Evolutionary conservation across 1,140 invertebrate genomes (phyloP), one percentile per base, ranked within the genome.

Genomic region (Drosophila lini): DNA sequence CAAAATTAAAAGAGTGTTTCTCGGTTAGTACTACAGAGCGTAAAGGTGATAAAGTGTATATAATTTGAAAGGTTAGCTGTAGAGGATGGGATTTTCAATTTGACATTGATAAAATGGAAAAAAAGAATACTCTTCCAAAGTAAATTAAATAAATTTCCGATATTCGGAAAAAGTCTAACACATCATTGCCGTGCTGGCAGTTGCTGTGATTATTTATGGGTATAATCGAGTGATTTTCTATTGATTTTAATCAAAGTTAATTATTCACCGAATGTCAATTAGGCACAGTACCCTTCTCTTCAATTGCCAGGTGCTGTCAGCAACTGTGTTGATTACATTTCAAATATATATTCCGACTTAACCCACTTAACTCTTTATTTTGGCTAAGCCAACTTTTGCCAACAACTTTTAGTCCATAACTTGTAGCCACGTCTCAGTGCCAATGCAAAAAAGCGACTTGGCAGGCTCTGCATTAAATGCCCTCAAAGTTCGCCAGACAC

Each of bases 1-100:
- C 83, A 86, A 86, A 86, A 88, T 86, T 86, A 88, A 77, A 88
- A 88, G 63, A 74, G 70, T 88, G 76, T 78, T 70, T 69, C 60
- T 67, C 59, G 63, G 48, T 57, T 16, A 58, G 53, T 40, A 40
- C 16, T 40, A 40, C 16, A 36, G 31, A 41, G 28, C 34, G 19
- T 25, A 64, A 60, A 69, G 74, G 50, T 77, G 44, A 25, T 65
- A 31, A 25, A 69, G 60, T 40, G 55, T 61, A 38, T 42, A 57
- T 40, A 38, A 42, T 16, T 42, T 15, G 40, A 50, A 60, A 22
- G 48, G 16, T 45, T 16, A 9, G 3, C 11, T n/a, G 15, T 70
- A 53, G 41, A 48, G 22, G 34, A 47, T 36, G 15, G 47, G 10
- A 16, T 32, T 32, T 50, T 50, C 47, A 60, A 34, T 19, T 19